Base-by-base conservation (phyloP, 2,888 invertebrate genomes). In the Pseudanteris insignis region DNA sequence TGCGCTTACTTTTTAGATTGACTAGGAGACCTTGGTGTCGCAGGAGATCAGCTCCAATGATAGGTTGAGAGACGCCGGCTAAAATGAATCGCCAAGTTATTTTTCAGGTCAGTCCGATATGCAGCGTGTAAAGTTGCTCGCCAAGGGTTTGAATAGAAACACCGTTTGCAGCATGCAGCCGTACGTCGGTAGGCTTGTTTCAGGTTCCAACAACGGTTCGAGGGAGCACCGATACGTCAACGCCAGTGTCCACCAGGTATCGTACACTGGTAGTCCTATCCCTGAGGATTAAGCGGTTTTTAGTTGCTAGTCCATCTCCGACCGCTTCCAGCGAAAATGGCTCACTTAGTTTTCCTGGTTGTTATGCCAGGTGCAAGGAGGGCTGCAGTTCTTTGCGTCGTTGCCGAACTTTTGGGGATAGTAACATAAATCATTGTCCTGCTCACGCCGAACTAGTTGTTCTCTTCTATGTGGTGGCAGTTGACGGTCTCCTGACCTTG, bases 71-170 rank as follows among this genome's bases (percentile, higher is more conserved):
- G 1, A 46, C 46, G 3, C 36, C 36, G 0, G 46, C 46, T 1
- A 46, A 0, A 1, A 46, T 26, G 9, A 46, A 46, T 5, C 1
- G 46, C 74, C 75, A 77, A 0, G 60, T 38, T 18, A 71, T 74
- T 1, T 47, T 50, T 2, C 72, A 64, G 8, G 69, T 65, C 2
- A 76, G 50, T 4, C 73, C 70, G 1, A 78, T 41, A 18, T 76
- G 60, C 1, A 75, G 36, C 0, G 62, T 41, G 0, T 73, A 25
- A 0, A 63, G 48, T 1, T 58, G 54, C 3, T 41, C 59, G 0
- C 75, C 77, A 53, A 73, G 77, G 0, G 59, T 77, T 1, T 47
- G 4, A 0, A 78, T 77, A 0, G 28, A 10, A 0, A 72, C 51
- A 1, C 70, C 70, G 33, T 79, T 79, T 0, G 74, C 78, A 2